phyloP scores from a whole-genome alignment of 2,888 invertebrate species.

The Lasioglossum malachurum region DNA sequence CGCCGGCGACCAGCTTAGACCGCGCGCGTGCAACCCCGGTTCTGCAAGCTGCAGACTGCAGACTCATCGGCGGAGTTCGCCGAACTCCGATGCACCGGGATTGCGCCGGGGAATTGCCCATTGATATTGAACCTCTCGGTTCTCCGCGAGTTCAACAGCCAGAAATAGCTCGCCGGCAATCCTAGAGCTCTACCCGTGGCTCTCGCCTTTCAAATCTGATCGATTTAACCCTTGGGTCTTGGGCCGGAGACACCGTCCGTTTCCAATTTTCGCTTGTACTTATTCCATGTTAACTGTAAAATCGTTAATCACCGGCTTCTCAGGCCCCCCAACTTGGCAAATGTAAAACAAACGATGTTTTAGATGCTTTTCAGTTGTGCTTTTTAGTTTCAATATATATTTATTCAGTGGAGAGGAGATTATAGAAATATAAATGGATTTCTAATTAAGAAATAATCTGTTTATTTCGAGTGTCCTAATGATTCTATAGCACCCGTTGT shows the following conservation, averaged over 20 bases:
- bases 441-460: too few relatives aligned
- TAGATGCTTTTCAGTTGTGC: too few relatives aligned
- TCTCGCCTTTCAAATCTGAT: neutral
- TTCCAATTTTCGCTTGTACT: neutral
- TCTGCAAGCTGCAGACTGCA: constrained; percentile 40
- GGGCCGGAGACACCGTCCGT: neutral
- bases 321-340: too few relatives aligned
- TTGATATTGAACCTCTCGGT: constrained; percentile 38
- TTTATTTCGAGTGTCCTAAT: too few relatives aligned
- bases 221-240: neutral
- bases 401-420: too few relatives aligned
- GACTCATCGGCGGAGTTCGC: constrained; percentile 54
- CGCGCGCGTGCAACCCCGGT: constrained; percentile 40
- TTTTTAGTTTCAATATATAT: too few relatives aligned
- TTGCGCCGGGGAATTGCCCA: constrained; percentile 14
- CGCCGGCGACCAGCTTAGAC: constrained; percentile 44
- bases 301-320: too few relatives aligned
- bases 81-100: constrained; percentile 35
- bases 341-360: too few relatives aligned
- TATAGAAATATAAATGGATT: too few relatives aligned
- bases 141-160: constrained; percentile 7
- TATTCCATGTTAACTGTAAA: neutral
- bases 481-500: too few relatives aligned
- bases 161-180: constrained; percentile 30
- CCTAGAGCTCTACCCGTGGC: constrained; percentile 22